These are phyloP conservation scores for Argyresthia goedartella DNA, from an alignment of 2,888 invertebrate genomes.

Conservation along the genomic window DNA sequence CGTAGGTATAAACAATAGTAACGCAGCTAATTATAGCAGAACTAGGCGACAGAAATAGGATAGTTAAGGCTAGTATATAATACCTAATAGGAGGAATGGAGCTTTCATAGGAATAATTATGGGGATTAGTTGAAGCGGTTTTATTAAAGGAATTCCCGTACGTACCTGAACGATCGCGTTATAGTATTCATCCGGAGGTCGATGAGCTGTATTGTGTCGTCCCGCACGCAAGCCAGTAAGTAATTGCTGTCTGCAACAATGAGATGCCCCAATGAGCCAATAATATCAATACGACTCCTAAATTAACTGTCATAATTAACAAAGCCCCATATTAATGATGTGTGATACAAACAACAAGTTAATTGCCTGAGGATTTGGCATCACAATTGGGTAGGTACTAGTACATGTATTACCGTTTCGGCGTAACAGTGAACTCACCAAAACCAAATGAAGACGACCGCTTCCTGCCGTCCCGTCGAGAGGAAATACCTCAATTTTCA, in stretches of 20 bases:
- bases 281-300: background rate
- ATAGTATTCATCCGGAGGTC: conserved; percentile 96
- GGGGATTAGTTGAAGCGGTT: no score
- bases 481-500: conserved; percentile 2
- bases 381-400: no score
- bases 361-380: no score
- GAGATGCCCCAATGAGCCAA: conserved; percentile 7
- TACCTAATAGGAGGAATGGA: no score
- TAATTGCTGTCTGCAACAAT: conserved; percentile 85
- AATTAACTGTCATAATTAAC: conserved; percentile 1
- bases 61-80: no score
- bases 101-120: no score
- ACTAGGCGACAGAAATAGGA: no score
- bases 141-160: conserved; percentile 10
- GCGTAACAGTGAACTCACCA: background rate
- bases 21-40: no score
- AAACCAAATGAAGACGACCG: background rate
- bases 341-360: no score
- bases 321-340: background rate
- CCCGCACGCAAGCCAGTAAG: conserved; percentile 92
- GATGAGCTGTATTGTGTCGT: conserved; percentile 94
- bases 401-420: no score
- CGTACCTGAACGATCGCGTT: conserved; percentile 90
- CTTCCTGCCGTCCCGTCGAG: background rate
- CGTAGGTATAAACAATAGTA: no score